A percentile compares a stretch with the other conserved stretches of the same genome.
These are phyloP conservation scores for Pecten maximus DNA, from an alignment of 2,888 invertebrate species.

Conservation along the genomic window DNA sequence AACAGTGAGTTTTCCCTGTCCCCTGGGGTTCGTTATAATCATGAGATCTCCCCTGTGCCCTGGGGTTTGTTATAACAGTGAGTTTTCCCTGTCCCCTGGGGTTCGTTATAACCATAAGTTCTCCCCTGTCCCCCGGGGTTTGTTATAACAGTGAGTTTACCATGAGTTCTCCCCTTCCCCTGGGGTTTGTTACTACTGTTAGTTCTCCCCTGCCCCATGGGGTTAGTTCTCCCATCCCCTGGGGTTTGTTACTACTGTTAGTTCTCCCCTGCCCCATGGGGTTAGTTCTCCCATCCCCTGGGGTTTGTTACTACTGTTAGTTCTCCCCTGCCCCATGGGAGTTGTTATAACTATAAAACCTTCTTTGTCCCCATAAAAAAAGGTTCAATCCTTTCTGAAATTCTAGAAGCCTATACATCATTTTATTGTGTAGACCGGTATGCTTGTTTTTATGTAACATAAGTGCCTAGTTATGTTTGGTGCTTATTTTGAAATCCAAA, in stretches of 20 bases:
- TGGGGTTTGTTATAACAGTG: too few relatives aligned
- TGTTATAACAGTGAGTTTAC: neutral
- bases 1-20: too few relatives aligned
- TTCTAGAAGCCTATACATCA: too few relatives aligned
- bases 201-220: too few relatives aligned
- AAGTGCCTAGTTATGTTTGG: too few relatives aligned
- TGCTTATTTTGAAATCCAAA: neutral
- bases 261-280: neutral
- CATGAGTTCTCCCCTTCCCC: neutral
- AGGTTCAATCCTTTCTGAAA: too few relatives aligned
- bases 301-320: neutral
- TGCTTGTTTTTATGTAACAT: too few relatives aligned
- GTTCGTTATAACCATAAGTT: neutral
- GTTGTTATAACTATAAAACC: neutral
- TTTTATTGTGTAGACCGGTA: too few relatives aligned
- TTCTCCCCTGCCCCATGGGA: neutral
- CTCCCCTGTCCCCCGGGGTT: neutral
- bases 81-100: neutral
- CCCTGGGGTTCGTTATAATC: neutral
- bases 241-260: too few relatives aligned
- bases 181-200: neutral
- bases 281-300: neutral
- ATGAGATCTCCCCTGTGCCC: neutral
- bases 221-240: too few relatives aligned
- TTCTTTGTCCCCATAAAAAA: too few relatives aligned